These are phyloP conservation scores for Drosophila mimetica DNA, from an alignment of 2,888 invertebrate genomes.

Conservation along the genomic window DNA sequence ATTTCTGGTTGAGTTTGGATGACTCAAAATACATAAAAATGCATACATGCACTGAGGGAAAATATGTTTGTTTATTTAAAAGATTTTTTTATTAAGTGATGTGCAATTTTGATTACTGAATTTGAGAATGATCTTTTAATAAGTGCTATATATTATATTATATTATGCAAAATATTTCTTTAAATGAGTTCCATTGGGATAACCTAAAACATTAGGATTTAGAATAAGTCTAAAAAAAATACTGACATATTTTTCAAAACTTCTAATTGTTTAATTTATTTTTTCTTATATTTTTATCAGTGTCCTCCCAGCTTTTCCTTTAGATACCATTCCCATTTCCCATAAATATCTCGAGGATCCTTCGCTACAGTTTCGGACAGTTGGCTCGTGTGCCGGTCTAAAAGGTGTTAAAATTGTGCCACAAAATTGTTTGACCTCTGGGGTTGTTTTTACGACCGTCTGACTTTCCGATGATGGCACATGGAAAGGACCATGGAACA, in stretches of 20 bases:
- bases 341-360: conserved; percentile 43
- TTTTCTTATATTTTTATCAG: background rate
- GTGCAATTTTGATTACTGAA: too few species aligned
- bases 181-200: too few species aligned
- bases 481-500: conserved; percentile 3
- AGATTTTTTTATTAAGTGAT: too few species aligned
- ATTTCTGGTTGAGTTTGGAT: conserved; percentile 55
- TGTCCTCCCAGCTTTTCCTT: background rate
- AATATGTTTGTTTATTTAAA: too few species aligned
- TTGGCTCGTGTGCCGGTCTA: conserved; percentile 62
- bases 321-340: conserved; percentile 21
- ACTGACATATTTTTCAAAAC: too few species aligned
- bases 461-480: conserved; percentile 47
- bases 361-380: conserved; percentile 49
- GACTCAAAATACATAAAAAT: conserved; percentile 74
- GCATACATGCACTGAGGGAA: conserved; percentile 33
- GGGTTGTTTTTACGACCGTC: conserved; percentile 59
- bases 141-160: too few species aligned
- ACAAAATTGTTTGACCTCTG: conserved; percentile 60
- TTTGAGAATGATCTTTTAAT: too few species aligned
- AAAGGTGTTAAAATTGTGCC: conserved; percentile 78
- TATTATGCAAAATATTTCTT: too few species aligned
- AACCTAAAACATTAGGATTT: too few species aligned
- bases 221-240: too few species aligned
- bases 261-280: too few species aligned